Base-by-base conservation (phyloP, 2,113 vertebrate genomes). In the Neomonachus schauinslandi region DNA sequence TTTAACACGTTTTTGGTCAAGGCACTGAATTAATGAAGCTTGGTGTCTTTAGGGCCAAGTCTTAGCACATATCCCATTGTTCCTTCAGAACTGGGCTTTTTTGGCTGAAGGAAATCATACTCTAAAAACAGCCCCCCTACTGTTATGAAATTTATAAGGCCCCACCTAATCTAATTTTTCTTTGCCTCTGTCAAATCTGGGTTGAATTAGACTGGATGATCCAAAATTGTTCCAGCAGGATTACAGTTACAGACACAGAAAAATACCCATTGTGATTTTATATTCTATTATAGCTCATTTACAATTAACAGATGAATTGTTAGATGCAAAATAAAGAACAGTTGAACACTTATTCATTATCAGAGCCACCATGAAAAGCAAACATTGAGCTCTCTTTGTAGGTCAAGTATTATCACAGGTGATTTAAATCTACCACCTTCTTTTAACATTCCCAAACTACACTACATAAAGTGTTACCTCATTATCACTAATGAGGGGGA, bases 171-270 rank as follows among this genome's bases (percentile, higher is more conserved):
- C 69, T 85, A 92, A 55, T 81, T 96, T 94, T 92, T 72, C 28
- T 92, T n/a, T 72, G 11, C 21, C n/a, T 94, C 13, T 88, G n/a
- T 97, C 55, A 94, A 97, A 85, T 89, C 51, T 97, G 85, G 69
- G 81, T 94, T 93, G 33, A 97, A 92, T 95, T 95, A 96, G 80
- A 16, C 8, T 67, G 31, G 26, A 2, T 26, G 18, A 79, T 89
- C 31, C 57, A 91, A 84, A 96, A 72, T 84, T 53, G 49, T 59
- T 89, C 92, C 55, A 95, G 33, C 13, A 85, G 28, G 24, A 51
- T 96, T 55, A 65, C 8, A 96, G 28, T 92, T 76, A 88, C n/a
- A 5, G 14, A 88, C 12, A 59, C 7, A 91, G 13, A 82, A 97
- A 93, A 90, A 76, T 77, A 42, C 5, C 67, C 2, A 1, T 59